A percentile compares a stretch with the other conserved stretches of the same genome.
These are phyloP conservation scores for Agrochola macilenta DNA, from an alignment of 2,888 invertebrate genomes.

Conservation along the genomic window DNA sequence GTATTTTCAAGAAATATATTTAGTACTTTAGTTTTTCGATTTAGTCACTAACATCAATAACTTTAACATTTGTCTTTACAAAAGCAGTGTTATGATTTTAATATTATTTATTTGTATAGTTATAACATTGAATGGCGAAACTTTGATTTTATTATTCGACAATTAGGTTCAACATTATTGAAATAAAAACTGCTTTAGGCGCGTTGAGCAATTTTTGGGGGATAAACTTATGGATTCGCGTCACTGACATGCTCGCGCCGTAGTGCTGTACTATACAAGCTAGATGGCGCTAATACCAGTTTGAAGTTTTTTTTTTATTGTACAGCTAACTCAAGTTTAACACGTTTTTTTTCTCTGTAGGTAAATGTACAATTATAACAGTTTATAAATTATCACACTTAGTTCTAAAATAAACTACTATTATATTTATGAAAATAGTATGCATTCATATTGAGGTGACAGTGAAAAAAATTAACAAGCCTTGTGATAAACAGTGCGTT, in stretches of 20 bases:
- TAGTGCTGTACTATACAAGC: too few species aligned
- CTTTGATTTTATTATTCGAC: neutral
- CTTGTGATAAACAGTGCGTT: slow-evolving; percentile 38
- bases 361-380: slow-evolving; percentile 7
- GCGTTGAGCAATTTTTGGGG: too few species aligned
- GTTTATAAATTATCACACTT: slow-evolving; percentile 20
- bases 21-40: neutral
- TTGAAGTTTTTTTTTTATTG: neutral
- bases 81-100: neutral
- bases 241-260: too few species aligned
- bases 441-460: slow-evolving; percentile 32
- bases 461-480: slow-evolving; percentile 48
- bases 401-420: slow-evolving; percentile 1
- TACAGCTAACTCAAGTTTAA: slow-evolving; percentile 24
- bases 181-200: too few species aligned
- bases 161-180: neutral
- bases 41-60: neutral
- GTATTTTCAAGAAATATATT: slow-evolving; percentile 1
- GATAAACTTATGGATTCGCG: too few species aligned
- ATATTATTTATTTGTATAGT: neutral
- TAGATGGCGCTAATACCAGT: too few species aligned
- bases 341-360: neutral
- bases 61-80: neutral
- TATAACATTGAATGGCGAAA: neutral
- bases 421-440: slow-evolving; percentile 40